These are phyloP conservation scores for Malachius bipustulatus DNA, from an alignment of 2,888 invertebrate species.

Conservation along the genomic window DNA sequence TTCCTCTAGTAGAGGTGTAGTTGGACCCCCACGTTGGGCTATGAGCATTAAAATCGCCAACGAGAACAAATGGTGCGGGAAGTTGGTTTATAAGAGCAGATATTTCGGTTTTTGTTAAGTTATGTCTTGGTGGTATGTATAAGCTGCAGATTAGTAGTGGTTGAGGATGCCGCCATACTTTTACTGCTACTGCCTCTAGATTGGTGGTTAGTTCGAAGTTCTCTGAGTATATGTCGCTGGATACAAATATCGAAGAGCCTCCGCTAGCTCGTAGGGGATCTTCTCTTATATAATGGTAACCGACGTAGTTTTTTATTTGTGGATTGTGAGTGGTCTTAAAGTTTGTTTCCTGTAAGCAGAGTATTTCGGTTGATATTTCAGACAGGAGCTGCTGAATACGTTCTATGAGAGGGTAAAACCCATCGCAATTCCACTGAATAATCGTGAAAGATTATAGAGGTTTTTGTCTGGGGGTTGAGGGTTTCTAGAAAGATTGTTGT, in stretches of 20 bases:
- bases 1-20: too few species aligned
- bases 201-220: slow-evolving; percentile 10
- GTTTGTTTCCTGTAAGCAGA: slow-evolving; percentile 16
- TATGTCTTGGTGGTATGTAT: slow-evolving; percentile 11
- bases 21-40: too few species aligned
- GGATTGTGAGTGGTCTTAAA: slow-evolving; percentile 13
- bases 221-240: slow-evolving; percentile 8
- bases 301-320: slow-evolving; percentile 10
- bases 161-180: slow-evolving; percentile 10
- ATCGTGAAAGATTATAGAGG: too few species aligned
- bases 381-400: slow-evolving; percentile 13
- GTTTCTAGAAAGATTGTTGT: too few species aligned
- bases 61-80: slow-evolving; percentile 11
- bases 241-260: slow-evolving; percentile 11
- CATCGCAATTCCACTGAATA: too few species aligned
- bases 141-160: slow-evolving; percentile 14
- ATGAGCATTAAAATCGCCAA: too few species aligned
- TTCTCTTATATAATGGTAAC: slow-evolving; percentile 11
- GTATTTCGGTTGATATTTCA: slow-evolving; percentile 8
- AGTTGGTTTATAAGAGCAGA: slow-evolving; percentile 10
- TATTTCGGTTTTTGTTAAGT: slow-evolving; percentile 8
- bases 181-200: slow-evolving; percentile 13
- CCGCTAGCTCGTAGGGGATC: slow-evolving; percentile 10
- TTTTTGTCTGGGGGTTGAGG: too few species aligned
- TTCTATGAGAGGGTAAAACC: slow-evolving; percentile 13